These are phyloP conservation scores for Chamaea fasciata DNA, from an alignment of 2,113 vertebrate genomes.

Conservation along the genomic window DNA sequence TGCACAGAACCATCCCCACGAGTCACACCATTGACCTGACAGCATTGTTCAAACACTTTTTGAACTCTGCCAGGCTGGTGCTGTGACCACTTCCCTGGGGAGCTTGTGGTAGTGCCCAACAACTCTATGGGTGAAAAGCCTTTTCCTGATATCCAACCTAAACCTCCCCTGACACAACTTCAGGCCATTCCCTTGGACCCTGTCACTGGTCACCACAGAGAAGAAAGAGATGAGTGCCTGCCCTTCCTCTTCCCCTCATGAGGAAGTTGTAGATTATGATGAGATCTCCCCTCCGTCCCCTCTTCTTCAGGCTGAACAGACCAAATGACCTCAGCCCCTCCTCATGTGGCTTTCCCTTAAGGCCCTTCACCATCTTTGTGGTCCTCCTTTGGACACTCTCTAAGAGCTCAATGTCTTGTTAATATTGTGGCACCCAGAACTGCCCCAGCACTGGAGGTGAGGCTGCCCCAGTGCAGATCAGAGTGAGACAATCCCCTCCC, in stretches of 20 bases:
- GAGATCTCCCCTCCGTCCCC: background rate
- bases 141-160: background rate
- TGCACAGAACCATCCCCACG: background rate
- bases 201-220: background rate
- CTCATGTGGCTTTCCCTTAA: fast-evolving
- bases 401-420: fast-evolving
- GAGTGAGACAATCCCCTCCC: background rate
- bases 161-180: background rate
- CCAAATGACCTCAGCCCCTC: background rate
- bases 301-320: background rate
- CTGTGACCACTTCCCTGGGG: background rate
- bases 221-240: background rate
- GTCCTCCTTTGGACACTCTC: background rate
- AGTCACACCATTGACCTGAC: background rate
- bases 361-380: fast-evolving
- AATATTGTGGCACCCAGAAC: background rate
- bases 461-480: fast-evolving
- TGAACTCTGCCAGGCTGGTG: background rate
- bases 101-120: background rate
- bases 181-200: fast-evolving
- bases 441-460: background rate
- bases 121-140: background rate
- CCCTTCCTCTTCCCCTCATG: fast-evolving
- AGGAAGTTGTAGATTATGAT: background rate
- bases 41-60: fast-evolving